Conservation (phyloP, 2,888 invertebrate genomes). For the Temnothorax rugatulus region DNA sequence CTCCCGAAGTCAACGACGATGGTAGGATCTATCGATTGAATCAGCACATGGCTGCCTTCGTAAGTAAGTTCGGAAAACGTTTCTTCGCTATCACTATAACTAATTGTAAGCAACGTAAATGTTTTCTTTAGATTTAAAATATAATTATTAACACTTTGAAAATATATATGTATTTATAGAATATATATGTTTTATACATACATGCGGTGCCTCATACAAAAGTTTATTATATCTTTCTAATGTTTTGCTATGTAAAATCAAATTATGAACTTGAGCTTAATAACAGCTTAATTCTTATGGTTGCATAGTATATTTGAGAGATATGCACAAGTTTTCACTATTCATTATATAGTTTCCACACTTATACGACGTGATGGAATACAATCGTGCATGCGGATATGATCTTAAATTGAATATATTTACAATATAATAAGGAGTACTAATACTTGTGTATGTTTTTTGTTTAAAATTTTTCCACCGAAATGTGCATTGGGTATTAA, state of each 20-base stretch:
- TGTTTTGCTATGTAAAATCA: not conserved
- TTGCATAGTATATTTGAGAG: not conserved
- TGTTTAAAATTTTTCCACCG: not conserved
- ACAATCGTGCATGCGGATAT: not conserved
- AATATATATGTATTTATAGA: too few relatives aligned
- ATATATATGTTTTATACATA: too few relatives aligned
- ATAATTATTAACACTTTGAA: not conserved
- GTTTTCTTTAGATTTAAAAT: not conserved
- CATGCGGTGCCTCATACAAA: not conserved
- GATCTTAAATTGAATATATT: not conserved
- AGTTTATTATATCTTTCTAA: not conserved
- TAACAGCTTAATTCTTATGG: not conserved
- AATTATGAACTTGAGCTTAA: not conserved
- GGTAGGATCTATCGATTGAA: slow-evolving; percentile 70
- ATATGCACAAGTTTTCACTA: not conserved
- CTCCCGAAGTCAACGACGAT: slow-evolving; percentile 32
- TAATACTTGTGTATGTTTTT: not conserved
- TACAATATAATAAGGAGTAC: not conserved
- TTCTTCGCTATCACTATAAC: not conserved
- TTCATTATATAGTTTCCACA: not conserved
- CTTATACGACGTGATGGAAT: not conserved
- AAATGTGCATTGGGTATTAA: not conserved
- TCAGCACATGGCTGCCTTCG: slow-evolving; percentile 80
- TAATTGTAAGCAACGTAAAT: not conserved
- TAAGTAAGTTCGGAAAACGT: slow-evolving; percentile 74